These are phyloP conservation scores for Saturnia pavonia DNA, from an alignment of 2,888 invertebrate species.

Conservation along the genomic window DNA sequence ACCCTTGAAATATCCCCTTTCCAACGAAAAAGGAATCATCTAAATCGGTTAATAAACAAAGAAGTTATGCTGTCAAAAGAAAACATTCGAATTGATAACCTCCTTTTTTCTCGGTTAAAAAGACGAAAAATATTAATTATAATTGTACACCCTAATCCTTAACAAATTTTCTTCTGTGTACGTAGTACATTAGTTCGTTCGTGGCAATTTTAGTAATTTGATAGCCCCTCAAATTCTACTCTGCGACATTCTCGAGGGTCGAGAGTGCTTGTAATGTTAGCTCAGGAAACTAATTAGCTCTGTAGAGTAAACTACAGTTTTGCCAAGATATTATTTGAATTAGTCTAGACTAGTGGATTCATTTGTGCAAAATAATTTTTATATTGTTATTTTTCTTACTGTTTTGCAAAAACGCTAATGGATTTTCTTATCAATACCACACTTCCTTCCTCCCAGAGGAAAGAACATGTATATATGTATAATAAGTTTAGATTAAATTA, in stretches of 20 bases:
- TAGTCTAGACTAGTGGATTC: not conserved
- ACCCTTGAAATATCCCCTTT: no score
- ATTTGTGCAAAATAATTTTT: not conserved
- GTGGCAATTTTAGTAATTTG: slow-evolving; percentile 9
- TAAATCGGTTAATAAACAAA: no score
- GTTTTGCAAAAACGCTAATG: not conserved
- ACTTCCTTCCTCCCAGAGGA: no score
- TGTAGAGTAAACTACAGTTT: not conserved
- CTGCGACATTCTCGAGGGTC: not conserved
- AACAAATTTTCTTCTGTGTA: not conserved
- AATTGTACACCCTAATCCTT: not conserved
- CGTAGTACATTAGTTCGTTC: not conserved
- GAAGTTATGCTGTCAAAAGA: no score
- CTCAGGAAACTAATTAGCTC: slow-evolving; percentile 1
- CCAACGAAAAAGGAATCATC: no score
- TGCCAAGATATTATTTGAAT: not conserved
- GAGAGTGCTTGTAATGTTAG: slow-evolving; percentile 2
- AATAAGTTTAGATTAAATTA: no score
- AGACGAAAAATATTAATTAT: not conserved
- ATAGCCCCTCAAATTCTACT: slow-evolving; percentile 7
- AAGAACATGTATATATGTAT: no score
- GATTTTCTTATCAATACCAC: not conserved
- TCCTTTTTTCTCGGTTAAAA: no score
- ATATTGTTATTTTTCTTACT: not conserved
- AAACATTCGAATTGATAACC: no score